Percentiles rank a stretch among this genome's conserved stretches.
Evolutionary conservation across 2,797 vertebrate species (phyloP).

Genomic region (Hippoglossus hippoglossus): DNA sequence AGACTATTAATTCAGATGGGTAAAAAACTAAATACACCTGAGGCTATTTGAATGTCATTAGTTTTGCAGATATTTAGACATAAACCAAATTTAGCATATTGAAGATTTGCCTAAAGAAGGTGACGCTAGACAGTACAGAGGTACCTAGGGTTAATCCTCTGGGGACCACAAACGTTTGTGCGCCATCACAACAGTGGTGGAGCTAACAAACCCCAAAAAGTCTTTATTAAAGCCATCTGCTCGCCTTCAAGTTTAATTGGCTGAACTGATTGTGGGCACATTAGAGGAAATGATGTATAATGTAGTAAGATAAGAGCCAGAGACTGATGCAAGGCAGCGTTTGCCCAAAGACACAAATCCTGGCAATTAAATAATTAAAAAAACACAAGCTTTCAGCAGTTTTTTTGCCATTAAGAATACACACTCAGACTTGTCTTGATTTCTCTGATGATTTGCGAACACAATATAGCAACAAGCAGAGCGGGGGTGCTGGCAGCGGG

Average conservation of each 20-base stretch:
- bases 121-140: too few relatives aligned
- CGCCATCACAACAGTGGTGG: neutral
- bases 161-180: neutral
- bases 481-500: neutral
- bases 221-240: constrained; percentile 69
- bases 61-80: neutral
- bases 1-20: too few relatives aligned
- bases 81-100: neutral
- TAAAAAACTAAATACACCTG: too few relatives aligned
- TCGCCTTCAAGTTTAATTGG: constrained; percentile 70
- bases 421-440: constrained; percentile 29
- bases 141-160: neutral
- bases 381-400: constrained; percentile 56
- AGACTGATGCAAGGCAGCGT: constrained; percentile 51
- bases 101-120: too few relatives aligned
- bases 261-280: constrained; percentile 65
- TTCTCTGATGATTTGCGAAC: constrained; percentile 24
- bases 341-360: constrained; percentile 67
- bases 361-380: constrained; percentile 54
- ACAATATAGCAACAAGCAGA: neutral
- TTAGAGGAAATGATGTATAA: constrained; percentile 61
- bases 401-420: constrained; percentile 49
- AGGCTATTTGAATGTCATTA: neutral
- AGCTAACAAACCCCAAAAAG: neutral
- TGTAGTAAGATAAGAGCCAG: constrained; percentile 43